Conservation (phyloP, 2,113 vertebrate species). For the Gadus macrocephalus region DNA sequence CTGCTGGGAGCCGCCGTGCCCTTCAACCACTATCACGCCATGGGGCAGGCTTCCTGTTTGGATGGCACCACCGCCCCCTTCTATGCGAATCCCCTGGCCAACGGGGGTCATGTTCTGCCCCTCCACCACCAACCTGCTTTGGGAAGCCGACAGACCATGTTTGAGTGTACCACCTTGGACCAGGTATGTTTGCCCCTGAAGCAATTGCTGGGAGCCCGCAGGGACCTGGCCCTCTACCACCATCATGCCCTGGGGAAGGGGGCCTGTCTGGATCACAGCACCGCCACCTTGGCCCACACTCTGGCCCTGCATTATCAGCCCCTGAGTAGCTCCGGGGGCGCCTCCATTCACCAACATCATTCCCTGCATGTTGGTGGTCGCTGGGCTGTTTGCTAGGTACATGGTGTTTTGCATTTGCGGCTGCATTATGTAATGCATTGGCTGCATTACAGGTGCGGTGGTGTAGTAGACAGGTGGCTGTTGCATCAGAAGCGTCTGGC, state of each 20-base stretch:
- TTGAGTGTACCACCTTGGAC: slow-evolving; percentile 38
- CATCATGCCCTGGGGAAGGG: slow-evolving; percentile 53
- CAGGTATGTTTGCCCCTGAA: slow-evolving; percentile 33
- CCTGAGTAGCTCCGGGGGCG: slow-evolving; percentile 1
- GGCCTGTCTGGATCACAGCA: slow-evolving; percentile 40
- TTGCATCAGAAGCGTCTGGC: slow-evolving; percentile 53
- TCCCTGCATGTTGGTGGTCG: slow-evolving; percentile 30
- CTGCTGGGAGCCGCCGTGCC: slow-evolving; percentile 33
- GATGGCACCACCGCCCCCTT: slow-evolving; percentile 32
- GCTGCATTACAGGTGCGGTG: slow-evolving; percentile 33
- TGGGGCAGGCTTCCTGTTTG: slow-evolving; percentile 50
- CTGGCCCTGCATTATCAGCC: slow-evolving; percentile 24
- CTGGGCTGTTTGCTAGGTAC: slow-evolving; percentile 37
- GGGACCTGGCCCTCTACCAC: slow-evolving; percentile 51
- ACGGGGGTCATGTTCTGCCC: slow-evolving; percentile 41
- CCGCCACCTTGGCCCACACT: not conserved
- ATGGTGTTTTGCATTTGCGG: slow-evolving; percentile 48
- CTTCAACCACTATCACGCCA: slow-evolving; percentile 53
- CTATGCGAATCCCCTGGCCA: slow-evolving; percentile 10
- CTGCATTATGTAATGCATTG: slow-evolving; percentile 54
- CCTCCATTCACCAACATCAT: slow-evolving; percentile 39
- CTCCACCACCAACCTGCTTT: slow-evolving; percentile 41
- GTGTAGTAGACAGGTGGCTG: slow-evolving; percentile 24
- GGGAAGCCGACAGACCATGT: slow-evolving; percentile 36
- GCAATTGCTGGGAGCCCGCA: slow-evolving; percentile 28